Evolutionary conservation across 2,113 vertebrate genomes (phyloP).

Genomic region (Prionailurus viverrinus): DNA sequence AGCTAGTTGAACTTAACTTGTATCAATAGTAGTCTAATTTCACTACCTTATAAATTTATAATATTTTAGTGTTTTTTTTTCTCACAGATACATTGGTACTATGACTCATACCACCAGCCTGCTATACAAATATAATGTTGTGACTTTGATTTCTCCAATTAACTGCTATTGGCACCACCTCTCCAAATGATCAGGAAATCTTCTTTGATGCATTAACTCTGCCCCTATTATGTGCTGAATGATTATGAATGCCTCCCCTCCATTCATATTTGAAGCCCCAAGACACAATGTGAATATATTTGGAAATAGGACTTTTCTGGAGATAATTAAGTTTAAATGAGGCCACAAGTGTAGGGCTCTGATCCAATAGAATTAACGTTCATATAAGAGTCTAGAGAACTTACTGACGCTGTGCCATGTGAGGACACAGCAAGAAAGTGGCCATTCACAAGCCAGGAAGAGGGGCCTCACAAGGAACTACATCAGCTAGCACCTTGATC

Average conservation of each 20-base stretch:
- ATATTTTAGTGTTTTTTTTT: neutral
- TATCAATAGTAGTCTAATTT: neutral
- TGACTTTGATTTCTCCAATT: neutral
- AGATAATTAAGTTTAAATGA: neutral
- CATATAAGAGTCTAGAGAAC: neutral
- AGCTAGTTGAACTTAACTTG: neutral
- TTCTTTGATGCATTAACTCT: neutral
- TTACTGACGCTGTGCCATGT: neutral
- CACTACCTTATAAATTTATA: neutral
- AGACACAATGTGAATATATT: neutral
- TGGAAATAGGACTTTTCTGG: neutral
- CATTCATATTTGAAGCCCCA: neutral
- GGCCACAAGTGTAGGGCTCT: neutral
- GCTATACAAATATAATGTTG: neutral
- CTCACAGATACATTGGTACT: neutral
- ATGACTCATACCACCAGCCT: neutral
- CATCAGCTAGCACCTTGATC: no score
- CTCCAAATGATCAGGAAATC: neutral
- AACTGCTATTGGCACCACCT: neutral
- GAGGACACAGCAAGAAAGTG: accelerated
- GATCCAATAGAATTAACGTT: neutral
- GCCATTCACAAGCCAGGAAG: neutral
- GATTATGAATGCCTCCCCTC: neutral
- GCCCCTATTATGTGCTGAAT: neutral
- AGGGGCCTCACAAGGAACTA: neutral